Conservation (phyloP, 2,113 vertebrate genomes). For the Gavia stellata region DNA sequence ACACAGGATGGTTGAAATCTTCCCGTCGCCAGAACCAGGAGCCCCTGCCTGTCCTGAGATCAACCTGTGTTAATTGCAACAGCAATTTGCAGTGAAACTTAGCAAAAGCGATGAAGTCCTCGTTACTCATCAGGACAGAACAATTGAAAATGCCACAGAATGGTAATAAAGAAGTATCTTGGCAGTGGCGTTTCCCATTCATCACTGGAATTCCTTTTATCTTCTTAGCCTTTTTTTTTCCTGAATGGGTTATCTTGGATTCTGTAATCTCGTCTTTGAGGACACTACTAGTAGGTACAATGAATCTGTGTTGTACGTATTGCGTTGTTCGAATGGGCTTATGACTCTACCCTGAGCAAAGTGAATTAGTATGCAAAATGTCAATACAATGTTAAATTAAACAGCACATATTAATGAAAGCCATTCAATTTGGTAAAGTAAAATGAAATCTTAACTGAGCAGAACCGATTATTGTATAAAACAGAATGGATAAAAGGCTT, state of each 20-base stretch:
- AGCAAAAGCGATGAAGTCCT: not conserved
- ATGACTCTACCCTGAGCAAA: not conserved
- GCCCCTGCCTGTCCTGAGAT: not conserved
- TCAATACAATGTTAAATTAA: conserved; percentile 5
- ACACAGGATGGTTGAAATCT: not conserved
- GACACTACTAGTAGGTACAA: not conserved
- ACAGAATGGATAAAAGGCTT: conserved; percentile 36
- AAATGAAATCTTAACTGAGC: conserved; percentile 56
- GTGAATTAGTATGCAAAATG: conserved; percentile 30
- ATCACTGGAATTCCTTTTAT: not conserved
- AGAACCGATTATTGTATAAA: conserved; percentile 50
- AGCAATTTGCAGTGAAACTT: not conserved
- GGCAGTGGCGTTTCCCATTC: not conserved
- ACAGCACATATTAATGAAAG: conserved; percentile 36
- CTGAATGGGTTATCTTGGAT: not conserved
- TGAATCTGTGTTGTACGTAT: not conserved
- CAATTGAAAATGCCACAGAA: not conserved
- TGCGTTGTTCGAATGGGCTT: fast-evolving
- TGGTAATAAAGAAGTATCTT: not conserved
- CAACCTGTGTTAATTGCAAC: not conserved
- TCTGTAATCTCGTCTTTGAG: not conserved
- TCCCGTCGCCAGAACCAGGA: fast-evolving
- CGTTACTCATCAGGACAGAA: not conserved
- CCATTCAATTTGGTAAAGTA: conserved; percentile 44
- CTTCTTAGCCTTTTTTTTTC: not conserved